Evolutionary conservation across 1,140 invertebrate species (phyloP).

Genomic region (Drosophila nigromelanica): DNA sequence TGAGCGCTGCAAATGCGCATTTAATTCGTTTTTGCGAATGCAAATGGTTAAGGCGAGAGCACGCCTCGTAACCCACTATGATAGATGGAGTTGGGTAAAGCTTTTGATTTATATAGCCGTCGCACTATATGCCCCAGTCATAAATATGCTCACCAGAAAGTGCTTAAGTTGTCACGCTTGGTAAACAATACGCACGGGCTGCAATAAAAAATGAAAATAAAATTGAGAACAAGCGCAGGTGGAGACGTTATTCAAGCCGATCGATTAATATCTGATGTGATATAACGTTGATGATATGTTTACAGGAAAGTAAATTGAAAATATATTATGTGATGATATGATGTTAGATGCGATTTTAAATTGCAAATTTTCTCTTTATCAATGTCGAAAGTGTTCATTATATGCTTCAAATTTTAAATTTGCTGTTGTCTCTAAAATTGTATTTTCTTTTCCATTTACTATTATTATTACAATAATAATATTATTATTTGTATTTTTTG

Average conservation of each 20-base stretch:
- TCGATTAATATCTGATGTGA: conserved; percentile 1
- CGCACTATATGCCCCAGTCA: conserved; percentile 56
- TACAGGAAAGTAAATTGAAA: too few relatives aligned
- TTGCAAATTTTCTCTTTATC: too few relatives aligned
- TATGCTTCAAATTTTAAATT: too few relatives aligned
- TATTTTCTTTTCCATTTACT: too few relatives aligned
- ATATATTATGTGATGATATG: too few relatives aligned
- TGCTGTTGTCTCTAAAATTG: too few relatives aligned
- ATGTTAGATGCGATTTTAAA: too few relatives aligned
- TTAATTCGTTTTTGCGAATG: conserved; percentile 69
- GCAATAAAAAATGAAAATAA: background rate
- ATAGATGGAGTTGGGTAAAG: conserved; percentile 78
- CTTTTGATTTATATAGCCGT: conserved; percentile 78
- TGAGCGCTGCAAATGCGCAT: conserved; percentile 74
- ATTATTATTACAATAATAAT: too few relatives aligned
- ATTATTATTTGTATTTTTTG: too few relatives aligned
- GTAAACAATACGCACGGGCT: conserved; percentile 11
- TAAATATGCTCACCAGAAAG: conserved; percentile 54
- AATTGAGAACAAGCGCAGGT: background rate
- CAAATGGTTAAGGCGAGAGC: conserved; percentile 41
- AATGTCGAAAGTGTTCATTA: too few relatives aligned
- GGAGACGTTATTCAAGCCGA: background rate
- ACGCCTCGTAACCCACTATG: conserved; percentile 56
- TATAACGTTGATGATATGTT: too few relatives aligned
- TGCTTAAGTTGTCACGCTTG: conserved; percentile 40